Evolutionary conservation across 53 echinoderm and acorn worm species (phyloP).

Genomic region (Arbacia lixula): DNA sequence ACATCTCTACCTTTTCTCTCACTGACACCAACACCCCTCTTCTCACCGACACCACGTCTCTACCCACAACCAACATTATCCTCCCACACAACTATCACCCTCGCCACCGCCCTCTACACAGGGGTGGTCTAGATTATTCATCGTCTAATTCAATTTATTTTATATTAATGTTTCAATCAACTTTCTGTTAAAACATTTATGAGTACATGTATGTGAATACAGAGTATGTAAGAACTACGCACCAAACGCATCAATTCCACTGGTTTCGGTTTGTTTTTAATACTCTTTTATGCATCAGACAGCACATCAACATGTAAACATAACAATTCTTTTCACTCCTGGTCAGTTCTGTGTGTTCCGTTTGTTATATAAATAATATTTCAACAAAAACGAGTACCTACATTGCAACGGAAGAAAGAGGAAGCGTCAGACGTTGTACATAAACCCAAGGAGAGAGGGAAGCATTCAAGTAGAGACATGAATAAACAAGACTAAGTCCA

Average conservation of each 20-base stretch:
- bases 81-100: too few species aligned
- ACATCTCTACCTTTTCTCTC: too few species aligned
- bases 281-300: conserved; percentile 54
- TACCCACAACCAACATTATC: too few species aligned
- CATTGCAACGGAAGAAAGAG: conserved; percentile 51
- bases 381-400: conserved; percentile 17
- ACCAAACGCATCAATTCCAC: not conserved
- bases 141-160: too few species aligned
- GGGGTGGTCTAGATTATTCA: too few species aligned
- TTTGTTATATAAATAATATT: conserved; percentile 16
- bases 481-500: too few species aligned
- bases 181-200: too few species aligned
- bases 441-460: conserved; percentile 10
- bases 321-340: conserved; percentile 57
- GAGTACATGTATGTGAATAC: too few species aligned
- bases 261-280: conserved; percentile 29
- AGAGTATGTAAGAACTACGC: not conserved
- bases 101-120: too few species aligned
- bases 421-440: conserved; percentile 41
- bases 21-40: too few species aligned
- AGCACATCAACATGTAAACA: conserved; percentile 44
- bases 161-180: too few species aligned
- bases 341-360: not conserved
- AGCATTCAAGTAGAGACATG: conserved; percentile 14
- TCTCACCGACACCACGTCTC: too few species aligned